A percentile compares a stretch with the other conserved stretches of the same genome.
phyloP scores from a whole-genome alignment of 2,888 invertebrate species.

The Phyllotreta striolata region DNA sequence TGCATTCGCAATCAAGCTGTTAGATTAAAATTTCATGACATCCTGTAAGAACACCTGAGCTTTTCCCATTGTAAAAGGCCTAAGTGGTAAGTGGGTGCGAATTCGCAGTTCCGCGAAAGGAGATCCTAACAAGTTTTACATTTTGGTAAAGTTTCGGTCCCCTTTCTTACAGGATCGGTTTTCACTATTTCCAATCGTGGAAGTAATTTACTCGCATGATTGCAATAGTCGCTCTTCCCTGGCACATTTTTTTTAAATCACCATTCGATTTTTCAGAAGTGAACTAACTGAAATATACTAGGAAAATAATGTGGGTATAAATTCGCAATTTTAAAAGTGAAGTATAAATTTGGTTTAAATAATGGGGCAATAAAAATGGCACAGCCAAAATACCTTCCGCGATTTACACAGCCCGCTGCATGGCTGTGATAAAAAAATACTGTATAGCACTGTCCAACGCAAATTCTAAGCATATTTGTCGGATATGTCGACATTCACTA shows the following conservation, averaged over 20 bases:
- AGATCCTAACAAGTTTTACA: constrained; percentile 32
- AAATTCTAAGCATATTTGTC: constrained; percentile 19
- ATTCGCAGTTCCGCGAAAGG: constrained; percentile 32
- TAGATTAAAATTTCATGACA: constrained; percentile 47
- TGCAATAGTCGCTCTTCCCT: too few species aligned
- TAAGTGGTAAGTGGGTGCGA: constrained; percentile 39
- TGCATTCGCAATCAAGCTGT: constrained; percentile 42
- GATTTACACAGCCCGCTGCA: constrained; percentile 22
- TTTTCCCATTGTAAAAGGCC: constrained; percentile 40
- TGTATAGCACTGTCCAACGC: constrained; percentile 6
- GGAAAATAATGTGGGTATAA: background rate
- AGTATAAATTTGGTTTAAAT: constrained; percentile 24
- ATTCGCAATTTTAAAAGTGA: constrained; percentile 20
- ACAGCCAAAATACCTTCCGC: constrained; percentile 23
- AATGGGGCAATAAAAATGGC: constrained; percentile 30
- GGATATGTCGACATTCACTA: constrained; percentile 12
- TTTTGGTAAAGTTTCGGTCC: constrained; percentile 21
- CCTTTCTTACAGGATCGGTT: constrained; percentile 18
- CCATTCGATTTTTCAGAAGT: too few species aligned
- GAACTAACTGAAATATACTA: too few species aligned
- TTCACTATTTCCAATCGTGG: background rate
- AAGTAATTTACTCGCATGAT: too few species aligned
- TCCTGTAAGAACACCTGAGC: constrained; percentile 45
- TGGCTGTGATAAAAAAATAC: constrained; percentile 17
- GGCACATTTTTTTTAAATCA: too few species aligned